Percentiles rank a stretch among this genome's conserved stretches.
These are phyloP conservation scores for Scaptomyza hsui DNA, from an alignment of 1,140 invertebrate genomes.

Conservation along the genomic window DNA sequence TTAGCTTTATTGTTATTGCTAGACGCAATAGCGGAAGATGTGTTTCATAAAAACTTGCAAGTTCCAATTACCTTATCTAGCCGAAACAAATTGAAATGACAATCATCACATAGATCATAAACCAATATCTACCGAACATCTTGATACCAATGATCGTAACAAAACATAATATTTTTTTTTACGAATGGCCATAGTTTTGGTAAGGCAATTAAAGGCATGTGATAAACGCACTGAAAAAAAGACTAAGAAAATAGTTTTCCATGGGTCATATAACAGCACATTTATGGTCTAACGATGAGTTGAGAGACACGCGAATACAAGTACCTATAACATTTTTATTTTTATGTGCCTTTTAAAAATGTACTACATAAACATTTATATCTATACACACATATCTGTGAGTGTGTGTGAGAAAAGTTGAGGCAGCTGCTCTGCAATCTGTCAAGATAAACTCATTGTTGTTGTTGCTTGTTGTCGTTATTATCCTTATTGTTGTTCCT, in stretches of 20 bases:
- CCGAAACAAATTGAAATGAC: too few relatives aligned
- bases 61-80: too few relatives aligned
- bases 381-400: not conserved
- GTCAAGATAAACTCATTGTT: constrained; percentile 80
- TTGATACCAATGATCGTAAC: not conserved
- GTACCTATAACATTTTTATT: constrained; percentile 16
- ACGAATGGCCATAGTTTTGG: too few relatives aligned
- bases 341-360: constrained; percentile 39
- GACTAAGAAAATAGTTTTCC: not conserved
- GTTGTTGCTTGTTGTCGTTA: constrained; percentile 71
- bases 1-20: too few relatives aligned
- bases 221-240: not conserved
- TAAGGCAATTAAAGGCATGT: not conserved
- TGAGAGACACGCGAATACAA: constrained; percentile 8
- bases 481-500: constrained; percentile 73
- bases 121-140: not conserved
- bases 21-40: too few relatives aligned
- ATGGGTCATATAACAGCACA: not conserved
- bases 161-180: too few relatives aligned
- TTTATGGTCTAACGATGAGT: constrained; percentile 4
- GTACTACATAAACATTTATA: not conserved
- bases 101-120: too few relatives aligned
- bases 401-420: constrained; percentile 15
- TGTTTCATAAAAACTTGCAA: too few relatives aligned
- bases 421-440: constrained; percentile 64